Base-by-base conservation (phyloP, 2,113 vertebrate species). In the Psilopogon haemacephalus region DNA sequence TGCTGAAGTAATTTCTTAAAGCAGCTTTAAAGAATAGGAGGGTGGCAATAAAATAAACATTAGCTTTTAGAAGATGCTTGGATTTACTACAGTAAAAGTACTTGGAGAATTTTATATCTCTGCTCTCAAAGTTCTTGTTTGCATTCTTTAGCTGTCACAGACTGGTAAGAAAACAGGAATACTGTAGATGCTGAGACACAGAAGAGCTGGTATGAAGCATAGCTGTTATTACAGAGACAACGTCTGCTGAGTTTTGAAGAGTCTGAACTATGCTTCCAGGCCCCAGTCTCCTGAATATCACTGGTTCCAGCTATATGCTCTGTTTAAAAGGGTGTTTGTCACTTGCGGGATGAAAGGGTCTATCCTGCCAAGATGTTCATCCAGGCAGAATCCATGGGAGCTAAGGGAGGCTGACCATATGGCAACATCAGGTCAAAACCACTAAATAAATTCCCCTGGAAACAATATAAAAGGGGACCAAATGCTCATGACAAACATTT, bases 1-100 rank as follows among this genome's bases (percentile, higher is more conserved):
- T 76, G 56, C 48, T 87, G 74, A 90, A 93, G 26, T 37, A 58
- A 92, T 91, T 87, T 89, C 69, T 95, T 88, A 89, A 94, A 86
- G 83, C 78, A 84, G n/a, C 69, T 88, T 93, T 93, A 95, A 91
- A 86, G 64, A 95, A 65, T 19, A 69, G 38, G 48, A 85, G n/a
- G 18, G 33, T 54, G 74, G 69, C 75, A 78, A 60, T 68, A 89
- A 96, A 86, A 83, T 54, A 91, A 94, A 88, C 15, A 58, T 0
- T 91, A 94, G 52, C 54, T 48, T 71, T 93, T 71, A 88, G 72
- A 84, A 75, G 82, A 78, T 52, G 35, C 28, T 88, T 70, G 50
- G 54, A 84, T 94, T 94, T 76, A 85, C 71, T 85, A 58, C 20
- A 64, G n/a, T 35, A 90, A 91, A 73, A 30, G 42, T 35, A 60